These are phyloP conservation scores for Pseudochaenichthys georgianus DNA, from an alignment of 2,797 vertebrate genomes.

Conservation along the genomic window DNA sequence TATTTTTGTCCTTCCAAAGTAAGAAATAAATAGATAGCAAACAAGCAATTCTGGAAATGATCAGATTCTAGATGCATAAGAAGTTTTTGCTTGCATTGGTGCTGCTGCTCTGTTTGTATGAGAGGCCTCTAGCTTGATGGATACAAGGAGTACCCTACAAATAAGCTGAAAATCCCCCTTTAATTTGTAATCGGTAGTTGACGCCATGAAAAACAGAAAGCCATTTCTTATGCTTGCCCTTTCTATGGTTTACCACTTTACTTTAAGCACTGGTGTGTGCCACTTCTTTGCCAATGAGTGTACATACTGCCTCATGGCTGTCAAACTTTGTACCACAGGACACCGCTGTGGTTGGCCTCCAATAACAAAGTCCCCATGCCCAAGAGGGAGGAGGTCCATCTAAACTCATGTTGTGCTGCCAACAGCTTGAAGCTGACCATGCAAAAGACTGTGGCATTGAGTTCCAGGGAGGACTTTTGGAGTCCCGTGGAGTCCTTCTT, in stretches of 20 bases:
- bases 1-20: conserved; percentile 22
- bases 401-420: conserved; percentile 41
- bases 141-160: conserved; percentile 26
- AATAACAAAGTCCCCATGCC: conserved; percentile 39
- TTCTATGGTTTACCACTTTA: conserved; percentile 24
- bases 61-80: conserved; percentile 19
- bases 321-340: conserved; percentile 45
- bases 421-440: conserved; percentile 55
- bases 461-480: conserved; percentile 39
- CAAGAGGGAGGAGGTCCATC: conserved; percentile 21
- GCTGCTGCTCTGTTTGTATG: conserved; percentile 31
- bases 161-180: conserved; percentile 30
- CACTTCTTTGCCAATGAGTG: conserved; percentile 18
- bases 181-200: conserved; percentile 20
- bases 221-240: conserved; percentile 8
- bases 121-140: conserved; percentile 30
- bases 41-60: conserved; percentile 13
- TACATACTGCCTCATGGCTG: conserved; percentile 23
- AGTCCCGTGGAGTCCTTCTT: conserved; percentile 34
- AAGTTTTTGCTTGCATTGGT: conserved; percentile 10
- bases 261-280: conserved; percentile 30
- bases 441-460: conserved; percentile 25
- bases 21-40: conserved; percentile 19
- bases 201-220: conserved; percentile 32
- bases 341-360: conserved; percentile 36